phyloP scores from a whole-genome alignment of 2,797 vertebrate species.

The Muscicapa striata region DNA sequence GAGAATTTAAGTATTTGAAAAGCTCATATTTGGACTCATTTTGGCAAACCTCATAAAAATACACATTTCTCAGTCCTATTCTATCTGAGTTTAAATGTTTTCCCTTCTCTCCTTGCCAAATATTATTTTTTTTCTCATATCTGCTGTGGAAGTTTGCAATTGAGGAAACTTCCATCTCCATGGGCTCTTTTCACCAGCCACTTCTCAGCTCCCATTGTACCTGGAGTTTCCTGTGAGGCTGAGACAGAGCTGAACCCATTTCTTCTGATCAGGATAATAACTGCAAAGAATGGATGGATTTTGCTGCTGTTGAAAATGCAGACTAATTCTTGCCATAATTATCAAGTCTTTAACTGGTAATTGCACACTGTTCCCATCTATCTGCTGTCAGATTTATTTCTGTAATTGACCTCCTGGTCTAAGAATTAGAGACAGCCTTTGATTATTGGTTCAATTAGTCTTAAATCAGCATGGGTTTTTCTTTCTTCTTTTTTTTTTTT shows the following conservation, averaged over 20 bases:
- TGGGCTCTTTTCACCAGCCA: background rate
- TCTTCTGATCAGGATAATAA: slow-evolving; percentile 51
- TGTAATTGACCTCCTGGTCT: slow-evolving; percentile 59
- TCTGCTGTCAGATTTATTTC: slow-evolving; percentile 64
- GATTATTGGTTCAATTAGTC: slow-evolving; percentile 72
- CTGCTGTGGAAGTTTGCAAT: background rate
- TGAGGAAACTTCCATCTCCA: background rate
- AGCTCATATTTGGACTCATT: background rate
- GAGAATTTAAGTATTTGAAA: background rate
- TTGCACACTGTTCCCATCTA: slow-evolving; percentile 51
- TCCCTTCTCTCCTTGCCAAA: background rate
- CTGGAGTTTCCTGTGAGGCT: slow-evolving; percentile 15
- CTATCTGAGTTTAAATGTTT: background rate
- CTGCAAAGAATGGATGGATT: slow-evolving; percentile 55
- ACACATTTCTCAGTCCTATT: rapidly evolving
- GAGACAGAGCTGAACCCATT: slow-evolving; percentile 2
- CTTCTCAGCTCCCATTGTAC: background rate
- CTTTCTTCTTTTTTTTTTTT: background rate
- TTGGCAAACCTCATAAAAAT: background rate
- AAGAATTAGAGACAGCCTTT: slow-evolving; percentile 53
- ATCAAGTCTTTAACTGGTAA: slow-evolving; percentile 64
- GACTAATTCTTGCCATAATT: slow-evolving; percentile 62
- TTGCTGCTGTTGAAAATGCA: slow-evolving; percentile 47
- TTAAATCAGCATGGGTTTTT: slow-evolving; percentile 9
- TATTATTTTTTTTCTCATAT: background rate